A percentile compares a stretch with the other conserved stretches of the same genome.
phyloP scores from a whole-genome alignment of 2,888 invertebrate genomes.

The Trichopoda pennipes region DNA sequence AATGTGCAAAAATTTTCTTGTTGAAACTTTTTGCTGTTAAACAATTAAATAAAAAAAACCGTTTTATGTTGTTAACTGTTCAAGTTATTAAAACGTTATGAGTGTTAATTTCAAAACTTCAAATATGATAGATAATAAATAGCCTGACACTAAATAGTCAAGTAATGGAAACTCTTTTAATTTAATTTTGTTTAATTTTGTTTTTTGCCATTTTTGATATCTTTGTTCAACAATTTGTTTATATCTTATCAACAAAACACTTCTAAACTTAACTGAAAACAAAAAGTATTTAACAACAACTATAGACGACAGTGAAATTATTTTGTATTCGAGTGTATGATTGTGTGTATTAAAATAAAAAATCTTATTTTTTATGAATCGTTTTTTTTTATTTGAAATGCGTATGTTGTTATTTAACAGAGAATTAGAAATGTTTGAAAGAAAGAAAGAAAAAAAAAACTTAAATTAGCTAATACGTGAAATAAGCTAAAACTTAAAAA shows the following conservation, averaged over 20 bases:
- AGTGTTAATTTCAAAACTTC: constrained; percentile 39
- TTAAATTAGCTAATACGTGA: not conserved
- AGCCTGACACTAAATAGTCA: not conserved
- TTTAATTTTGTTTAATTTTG: constrained; percentile 27
- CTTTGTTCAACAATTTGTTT: constrained; percentile 53
- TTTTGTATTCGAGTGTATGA: not conserved
- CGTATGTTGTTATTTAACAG: not conserved
- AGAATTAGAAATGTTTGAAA: constrained; percentile 30
- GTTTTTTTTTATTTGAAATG: not conserved
- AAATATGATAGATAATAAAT: constrained; percentile 4
- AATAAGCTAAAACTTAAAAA: constrained; percentile 30
- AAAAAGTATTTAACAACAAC: constrained; percentile 32
- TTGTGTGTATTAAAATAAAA: constrained; percentile 6
- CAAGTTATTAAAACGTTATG: constrained; percentile 50
- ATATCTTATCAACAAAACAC: constrained; percentile 68
- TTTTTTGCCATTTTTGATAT: constrained; percentile 50
- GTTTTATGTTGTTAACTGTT: constrained; percentile 50
- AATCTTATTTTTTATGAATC: constrained; percentile 3
- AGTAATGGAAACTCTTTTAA: constrained; percentile 30
- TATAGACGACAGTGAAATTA: constrained; percentile 27
- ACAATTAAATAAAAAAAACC: constrained; percentile 15
- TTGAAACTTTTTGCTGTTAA: not conserved
- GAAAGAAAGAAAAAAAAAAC: too few species aligned
- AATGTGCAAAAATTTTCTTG: constrained; percentile 6
- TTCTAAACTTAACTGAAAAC: constrained; percentile 33